Evolutionary conservation across 2,888 invertebrate species (phyloP), one percentile per base, ranked within the genome.

Genomic region (Globia sparganii): DNA sequence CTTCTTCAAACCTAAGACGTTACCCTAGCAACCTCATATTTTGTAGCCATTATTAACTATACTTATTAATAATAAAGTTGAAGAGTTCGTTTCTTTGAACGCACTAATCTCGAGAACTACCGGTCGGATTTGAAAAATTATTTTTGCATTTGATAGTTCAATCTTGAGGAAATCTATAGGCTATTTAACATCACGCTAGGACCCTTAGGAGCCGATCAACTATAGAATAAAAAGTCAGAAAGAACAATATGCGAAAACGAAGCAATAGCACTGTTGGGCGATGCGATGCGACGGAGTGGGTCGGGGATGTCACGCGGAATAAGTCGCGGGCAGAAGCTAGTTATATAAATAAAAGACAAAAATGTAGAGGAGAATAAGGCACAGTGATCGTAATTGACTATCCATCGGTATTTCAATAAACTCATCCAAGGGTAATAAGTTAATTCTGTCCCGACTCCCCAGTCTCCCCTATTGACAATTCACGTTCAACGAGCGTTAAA

Each of bases 381-480:
- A 21, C 62, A 80, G 40, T n/a, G n/a, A 34, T 49, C 40, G 31
- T 66, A 66, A 73, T 65, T 65, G 80, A 73, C 73, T 80, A 80
- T 25, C 40, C 59, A 28, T 40, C 58, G 58, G 61, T 28, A 78
- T 78, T 78, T 65, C 78, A 80, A 80, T 80, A 78, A 78, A 73
- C 49, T 58, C 78, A 80, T 49, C 58, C 73, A 15, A 80, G 74
- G 73, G 65, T 80, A 80, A 34, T 73, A 80, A 80, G 73, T 78
- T 78, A 80, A 78, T 80, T 78, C 40, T 34, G 72, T 46, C 28
- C 67, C 67, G n/a, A 66, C n/a, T 56, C 53, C 53, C 53, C n/a
- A 56, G 56, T n/a, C 56, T 61, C 81, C 78, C 56, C 59, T 75
- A 81, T 79, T 79, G 81, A 67, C 81, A 49, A 81, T 67, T 81